Conservation (phyloP, 2,113 vertebrate species). For the Sebastes schlegelii region DNA sequence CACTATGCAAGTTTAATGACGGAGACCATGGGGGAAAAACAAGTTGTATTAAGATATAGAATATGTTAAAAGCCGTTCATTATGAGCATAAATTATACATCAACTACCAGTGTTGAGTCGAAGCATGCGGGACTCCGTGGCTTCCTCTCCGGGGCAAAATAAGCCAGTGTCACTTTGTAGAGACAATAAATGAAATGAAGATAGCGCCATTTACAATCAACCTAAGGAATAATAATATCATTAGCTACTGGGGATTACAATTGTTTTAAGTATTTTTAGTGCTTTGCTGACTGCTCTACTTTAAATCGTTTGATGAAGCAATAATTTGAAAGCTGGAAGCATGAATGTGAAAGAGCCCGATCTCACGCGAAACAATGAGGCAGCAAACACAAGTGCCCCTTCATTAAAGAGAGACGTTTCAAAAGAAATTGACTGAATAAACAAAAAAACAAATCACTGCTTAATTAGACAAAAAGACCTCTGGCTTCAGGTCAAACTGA, state of each 20-base stretch:
- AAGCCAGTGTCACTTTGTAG: slow-evolving; percentile 68
- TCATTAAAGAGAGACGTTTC: slow-evolving; percentile 34
- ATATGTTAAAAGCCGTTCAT: slow-evolving; percentile 82
- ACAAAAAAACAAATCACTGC: slow-evolving; percentile 5
- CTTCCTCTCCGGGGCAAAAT: slow-evolving; percentile 70
- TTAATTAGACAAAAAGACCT: slow-evolving; percentile 41
- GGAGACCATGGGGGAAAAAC: slow-evolving; percentile 68
- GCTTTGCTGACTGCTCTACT: slow-evolving; percentile 63
- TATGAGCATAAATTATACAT: slow-evolving; percentile 81
- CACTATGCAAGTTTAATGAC: slow-evolving; percentile 83
- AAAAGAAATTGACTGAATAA: slow-evolving; percentile 5
- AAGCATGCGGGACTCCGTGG: slow-evolving; percentile 54
- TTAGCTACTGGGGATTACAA: slow-evolving; percentile 66
- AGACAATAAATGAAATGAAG: slow-evolving; percentile 65
- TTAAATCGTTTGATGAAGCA: slow-evolving; percentile 69
- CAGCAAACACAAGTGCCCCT: slow-evolving; percentile 28
- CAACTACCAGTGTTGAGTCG: slow-evolving; percentile 49
- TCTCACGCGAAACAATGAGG: slow-evolving; percentile 47
- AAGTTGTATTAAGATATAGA: slow-evolving; percentile 80
- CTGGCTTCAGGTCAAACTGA: slow-evolving; percentile 10
- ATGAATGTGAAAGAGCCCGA: slow-evolving; percentile 36
- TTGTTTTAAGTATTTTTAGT: slow-evolving; percentile 64
- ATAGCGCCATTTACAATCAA: slow-evolving; percentile 55
- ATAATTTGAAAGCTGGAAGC: slow-evolving; percentile 64
- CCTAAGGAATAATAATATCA: slow-evolving; percentile 60